A percentile compares a stretch with the other conserved stretches of the same genome.
Conservation (phyloP, 2,797 vertebrate genomes). For the Falco cherrug region DNA sequence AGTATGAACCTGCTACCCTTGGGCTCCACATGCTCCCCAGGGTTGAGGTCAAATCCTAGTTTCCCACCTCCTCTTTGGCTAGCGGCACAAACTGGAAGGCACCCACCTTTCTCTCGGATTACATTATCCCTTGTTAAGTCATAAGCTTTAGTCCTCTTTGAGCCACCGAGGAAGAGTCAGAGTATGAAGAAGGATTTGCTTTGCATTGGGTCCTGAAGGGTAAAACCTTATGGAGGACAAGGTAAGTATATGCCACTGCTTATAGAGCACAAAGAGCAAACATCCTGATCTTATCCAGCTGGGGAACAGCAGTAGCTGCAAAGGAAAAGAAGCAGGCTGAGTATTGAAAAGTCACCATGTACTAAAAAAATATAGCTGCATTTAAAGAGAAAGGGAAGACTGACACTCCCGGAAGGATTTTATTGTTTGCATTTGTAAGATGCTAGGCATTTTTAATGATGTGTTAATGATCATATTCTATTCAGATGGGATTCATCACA, state of each 20-base stretch:
- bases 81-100: background rate
- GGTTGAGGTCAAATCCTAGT: background rate
- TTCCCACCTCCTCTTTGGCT: background rate
- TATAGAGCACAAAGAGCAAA: background rate
- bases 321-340: background rate
- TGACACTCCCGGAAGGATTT: background rate
- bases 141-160: background rate
- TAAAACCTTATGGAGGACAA: background rate
- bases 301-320: background rate
- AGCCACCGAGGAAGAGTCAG: background rate
- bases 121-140: background rate
- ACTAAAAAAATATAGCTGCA: background rate
- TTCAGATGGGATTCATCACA: slow-evolving; percentile 45
- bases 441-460: slow-evolving; percentile 31
- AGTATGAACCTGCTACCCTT: background rate
- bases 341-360: background rate
- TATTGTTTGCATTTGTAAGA: slow-evolving; percentile 48
- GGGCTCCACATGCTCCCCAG: background rate
- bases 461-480: slow-evolving; percentile 52
- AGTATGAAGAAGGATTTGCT: background rate
- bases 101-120: background rate
- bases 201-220: background rate
- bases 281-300: background rate
- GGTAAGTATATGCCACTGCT: background rate
- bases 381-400: slow-evolving; percentile 35